Evolutionary conservation across 2,888 invertebrate species (phyloP), one percentile per base, ranked within the genome.

Genomic region (Pollenia angustigena): DNA sequence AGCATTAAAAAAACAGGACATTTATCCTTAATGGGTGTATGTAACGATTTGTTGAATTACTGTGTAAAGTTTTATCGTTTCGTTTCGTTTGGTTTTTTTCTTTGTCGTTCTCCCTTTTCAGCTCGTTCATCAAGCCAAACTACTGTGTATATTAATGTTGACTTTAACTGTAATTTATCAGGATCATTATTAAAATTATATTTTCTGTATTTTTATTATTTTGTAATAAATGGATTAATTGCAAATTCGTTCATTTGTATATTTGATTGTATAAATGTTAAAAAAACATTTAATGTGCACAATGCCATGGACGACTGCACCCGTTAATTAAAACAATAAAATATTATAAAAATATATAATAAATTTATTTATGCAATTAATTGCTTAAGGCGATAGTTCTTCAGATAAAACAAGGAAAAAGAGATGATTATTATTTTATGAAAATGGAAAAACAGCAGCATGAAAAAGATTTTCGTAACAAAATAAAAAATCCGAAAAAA

Each of bases 181-280:
- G 68, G 78, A 82, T 85, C 78, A 76, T 85, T 80, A 69, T 80
- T 80, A 74, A 74, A 74, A 54, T 50, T 58, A 42, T 46, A 68
- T 54, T 42, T 54, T 32, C 54, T 11, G 16, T 62, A 44, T 54
- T 64, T 54, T 74, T 23, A 44, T 62, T 68, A 23, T 50, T 54
- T 54, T 79, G 50, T 11, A 72, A 75, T 75, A 74, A 74, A 84
- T 60, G 60, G 48, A 54, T 80, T 80, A 75, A 75, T 69, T 74
- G 48, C 54, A 44, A 52, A 52, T 71, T 48, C 50, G 42, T 44
- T 52, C 14, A 52, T 32, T 6, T 44, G 40, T n/a, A 42, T 40
- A 62, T 40, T 12, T 42, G 14, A 7, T 32, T 9, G 12, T 8
- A 40, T n/a, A 58, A 72, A 71, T 74, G 58, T 40, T 60, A 32